Conservation (phyloP, 2,797 vertebrate species). For the Silurus aristotelis region DNA sequence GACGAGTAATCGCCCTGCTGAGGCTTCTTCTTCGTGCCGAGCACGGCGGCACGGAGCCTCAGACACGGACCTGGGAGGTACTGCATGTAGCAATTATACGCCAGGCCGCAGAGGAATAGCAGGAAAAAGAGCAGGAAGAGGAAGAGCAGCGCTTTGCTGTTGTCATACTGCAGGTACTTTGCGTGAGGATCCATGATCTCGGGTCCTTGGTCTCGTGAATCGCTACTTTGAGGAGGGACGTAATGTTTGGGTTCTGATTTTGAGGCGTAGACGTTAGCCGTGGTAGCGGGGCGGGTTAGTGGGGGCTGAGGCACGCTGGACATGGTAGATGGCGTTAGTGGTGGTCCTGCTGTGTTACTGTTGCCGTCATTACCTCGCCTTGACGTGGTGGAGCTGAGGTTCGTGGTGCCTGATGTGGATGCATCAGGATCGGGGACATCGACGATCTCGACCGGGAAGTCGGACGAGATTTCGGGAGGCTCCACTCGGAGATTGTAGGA, state of each 20-base stretch:
- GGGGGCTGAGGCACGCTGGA: constrained; percentile 55
- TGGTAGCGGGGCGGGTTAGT: constrained; percentile 75
- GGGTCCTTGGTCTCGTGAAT: constrained; percentile 58
- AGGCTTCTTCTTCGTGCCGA: constrained; percentile 83
- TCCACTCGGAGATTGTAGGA: constrained; percentile 82
- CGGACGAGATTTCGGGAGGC: constrained; percentile 56
- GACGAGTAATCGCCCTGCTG: constrained; percentile 80
- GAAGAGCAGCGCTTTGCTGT: constrained; percentile 80
- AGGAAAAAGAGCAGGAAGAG: constrained; percentile 90
- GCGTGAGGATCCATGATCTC: constrained; percentile 73
- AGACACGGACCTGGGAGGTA: constrained; percentile 90
- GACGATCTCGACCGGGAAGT: not conserved
- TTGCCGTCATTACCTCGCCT: constrained; percentile 71
- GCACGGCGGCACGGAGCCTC: constrained; percentile 79
- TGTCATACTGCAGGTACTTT: constrained; percentile 84
- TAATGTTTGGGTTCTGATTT: constrained; percentile 67
- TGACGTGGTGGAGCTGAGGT: constrained; percentile 53
- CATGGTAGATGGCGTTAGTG: constrained; percentile 65
- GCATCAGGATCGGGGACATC: not conserved
- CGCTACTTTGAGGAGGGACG: constrained; percentile 65
- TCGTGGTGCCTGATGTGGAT: constrained; percentile 44
- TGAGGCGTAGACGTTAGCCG: constrained; percentile 50
- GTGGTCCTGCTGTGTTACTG: constrained; percentile 63
- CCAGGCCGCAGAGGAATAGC: constrained; percentile 84
- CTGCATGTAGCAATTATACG: constrained; percentile 96